Conservation (phyloP, 1,140 invertebrate species). For the Drosophila parvula region DNA sequence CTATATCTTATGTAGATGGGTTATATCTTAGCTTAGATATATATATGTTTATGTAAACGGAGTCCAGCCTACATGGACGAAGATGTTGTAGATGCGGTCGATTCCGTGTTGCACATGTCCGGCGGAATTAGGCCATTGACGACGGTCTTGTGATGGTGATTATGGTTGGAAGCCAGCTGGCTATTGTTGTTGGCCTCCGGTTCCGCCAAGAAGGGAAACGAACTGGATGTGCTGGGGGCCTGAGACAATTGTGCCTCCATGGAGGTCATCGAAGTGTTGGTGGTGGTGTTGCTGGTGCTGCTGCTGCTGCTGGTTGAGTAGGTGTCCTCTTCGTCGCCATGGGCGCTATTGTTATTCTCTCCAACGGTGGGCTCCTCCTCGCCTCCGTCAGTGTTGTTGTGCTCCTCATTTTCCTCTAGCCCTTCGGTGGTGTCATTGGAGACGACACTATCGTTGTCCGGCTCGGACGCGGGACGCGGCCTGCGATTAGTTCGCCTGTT, state of each 20-base stretch:
- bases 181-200: constrained; percentile 61
- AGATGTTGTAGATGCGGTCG: constrained; percentile 42
- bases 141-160: constrained; percentile 20
- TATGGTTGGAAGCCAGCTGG: constrained; percentile 50
- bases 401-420: constrained; percentile 20
- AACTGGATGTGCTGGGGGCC: constrained; percentile 63
- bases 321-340: constrained; percentile 13
- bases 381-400: not conserved
- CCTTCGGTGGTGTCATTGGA: constrained; percentile 40
- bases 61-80: constrained; percentile 31
- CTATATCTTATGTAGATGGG: not conserved
- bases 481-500: constrained; percentile 22
- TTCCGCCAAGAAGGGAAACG: constrained; percentile 31
- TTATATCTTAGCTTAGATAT: not conserved
- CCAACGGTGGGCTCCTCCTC: constrained; percentile 5
- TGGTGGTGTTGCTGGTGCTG: not conserved
- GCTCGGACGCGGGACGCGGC: constrained; percentile 9
- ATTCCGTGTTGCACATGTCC: constrained; percentile 42
- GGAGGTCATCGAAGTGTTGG: constrained; percentile 54
- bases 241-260: constrained; percentile 73
- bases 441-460: constrained; percentile 28
- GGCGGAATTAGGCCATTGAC: constrained; percentile 30
- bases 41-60: not conserved
- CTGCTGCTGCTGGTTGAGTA: constrained; percentile 10
- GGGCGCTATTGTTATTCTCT: constrained; percentile 8